These are phyloP conservation scores for Tragulus kanchil DNA, from an alignment of 2,113 vertebrate genomes.

Conservation along the genomic window DNA sequence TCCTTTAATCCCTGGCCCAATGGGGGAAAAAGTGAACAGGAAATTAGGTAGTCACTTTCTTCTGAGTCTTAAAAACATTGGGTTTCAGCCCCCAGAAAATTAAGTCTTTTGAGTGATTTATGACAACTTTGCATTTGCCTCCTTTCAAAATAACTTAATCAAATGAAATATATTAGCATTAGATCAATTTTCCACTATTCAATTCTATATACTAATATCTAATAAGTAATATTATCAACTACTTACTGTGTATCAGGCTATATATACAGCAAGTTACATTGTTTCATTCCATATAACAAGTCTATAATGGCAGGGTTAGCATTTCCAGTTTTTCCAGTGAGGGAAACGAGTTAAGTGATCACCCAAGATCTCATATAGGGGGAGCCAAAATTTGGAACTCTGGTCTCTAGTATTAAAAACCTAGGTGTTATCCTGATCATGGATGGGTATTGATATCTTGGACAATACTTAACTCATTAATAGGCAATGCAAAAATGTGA, in stretches of 20 bases:
- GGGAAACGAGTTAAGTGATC: neutral
- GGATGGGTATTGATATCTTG: neutral
- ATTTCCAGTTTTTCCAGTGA: constrained; percentile 8
- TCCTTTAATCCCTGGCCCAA: constrained; percentile 54
- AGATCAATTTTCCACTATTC: neutral
- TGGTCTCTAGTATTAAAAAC: constrained; percentile 31
- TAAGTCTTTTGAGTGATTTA: neutral
- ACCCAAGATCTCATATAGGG: neutral
- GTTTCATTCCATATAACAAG: constrained; percentile 10
- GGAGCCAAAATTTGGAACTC: neutral
- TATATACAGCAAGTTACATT: neutral
- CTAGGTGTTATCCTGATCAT: neutral
- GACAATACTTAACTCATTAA: constrained; percentile 69
- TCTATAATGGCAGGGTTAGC: neutral
- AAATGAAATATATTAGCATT: neutral
- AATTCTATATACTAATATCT: neutral
- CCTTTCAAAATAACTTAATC: neutral
- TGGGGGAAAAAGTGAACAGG: neutral
- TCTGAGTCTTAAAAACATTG: neutral
- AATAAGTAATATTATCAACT: neutral
- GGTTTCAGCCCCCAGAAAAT: neutral
- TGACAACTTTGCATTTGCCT: neutral
- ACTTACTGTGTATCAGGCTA: neutral
- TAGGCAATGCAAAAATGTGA: constrained; percentile 6
- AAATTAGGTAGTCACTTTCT: constrained; percentile 69